Evolutionary conservation across 2,113 vertebrate species (phyloP), one percentile per base, ranked within the genome.

Genomic region (Salvelinus namaycush): DNA sequence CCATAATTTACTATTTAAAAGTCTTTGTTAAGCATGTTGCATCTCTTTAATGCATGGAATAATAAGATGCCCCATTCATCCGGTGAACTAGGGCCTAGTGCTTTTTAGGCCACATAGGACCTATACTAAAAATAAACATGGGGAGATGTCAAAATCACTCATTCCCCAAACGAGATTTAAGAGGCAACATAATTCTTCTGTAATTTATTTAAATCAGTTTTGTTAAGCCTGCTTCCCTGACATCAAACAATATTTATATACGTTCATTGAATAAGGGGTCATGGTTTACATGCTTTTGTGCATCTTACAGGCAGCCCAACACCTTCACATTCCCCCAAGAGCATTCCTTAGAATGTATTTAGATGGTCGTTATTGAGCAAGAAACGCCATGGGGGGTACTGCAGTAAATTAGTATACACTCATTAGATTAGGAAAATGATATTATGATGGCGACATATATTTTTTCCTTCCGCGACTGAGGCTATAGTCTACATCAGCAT

Each of bases 1-100:
- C 76, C 72, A 72, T 82, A 70, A 79, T 81, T 83, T 54, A 76
- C 66, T 70, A 78, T 66, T 75, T 73, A 79, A 80, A 54, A 70
- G 74, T 76, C 14, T 54, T 54, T 65, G 70, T 72, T 73, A 70
- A 78, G 72, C 71, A 76, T 26, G 66, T 79, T 76, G 57, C 70
- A 76, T 66, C 65, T 67, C 72, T 75, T 75, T 72, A 16, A 68
- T 62, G 39, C 34, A 65, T 66, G 29, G 14, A 76, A 81, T 71
- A 73, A 20, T 73, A 73, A 68, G 70, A 75, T 64, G 73, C 69
- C 26, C 77, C 65, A 70, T 76, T 74, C 70, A 29, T 34, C 67
- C 39, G 65, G 31, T 57, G 31, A 76, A 72, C 68, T 18, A 4
- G 16, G 51, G 51, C 51, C 51, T 54, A 5, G 16, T 14, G 51